Evolutionary conservation across 2,797 vertebrate species (phyloP).

Genomic region (Pelodytes ibericus): DNA sequence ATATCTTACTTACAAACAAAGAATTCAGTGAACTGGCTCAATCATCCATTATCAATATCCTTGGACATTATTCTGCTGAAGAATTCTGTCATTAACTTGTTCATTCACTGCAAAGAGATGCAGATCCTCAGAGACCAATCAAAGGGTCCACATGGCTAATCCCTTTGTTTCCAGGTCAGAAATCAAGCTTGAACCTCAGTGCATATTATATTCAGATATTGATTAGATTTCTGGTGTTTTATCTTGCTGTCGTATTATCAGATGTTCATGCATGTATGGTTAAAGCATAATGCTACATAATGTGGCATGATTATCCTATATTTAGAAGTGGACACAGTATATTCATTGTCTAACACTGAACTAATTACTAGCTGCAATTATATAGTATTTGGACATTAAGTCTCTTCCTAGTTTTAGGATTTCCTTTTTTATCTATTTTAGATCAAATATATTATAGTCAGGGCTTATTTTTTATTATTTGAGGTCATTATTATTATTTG

Average conservation of each 20-base stretch:
- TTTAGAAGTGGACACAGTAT: too few species aligned
- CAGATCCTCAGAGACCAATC: conserved; percentile 20
- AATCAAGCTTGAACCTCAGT: conserved; percentile 10
- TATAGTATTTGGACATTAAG: too few species aligned
- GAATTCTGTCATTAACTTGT: conserved; percentile 21
- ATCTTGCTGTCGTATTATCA: conserved; percentile 3
- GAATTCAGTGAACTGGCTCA: background rate
- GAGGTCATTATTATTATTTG: too few species aligned
- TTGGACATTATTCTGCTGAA: conserved; percentile 27
- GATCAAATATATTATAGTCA: too few species aligned
- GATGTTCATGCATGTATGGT: background rate
- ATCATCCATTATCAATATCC: conserved; percentile 35
- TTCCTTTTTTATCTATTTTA: too few species aligned
- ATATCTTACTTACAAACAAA: conserved; percentile 3
- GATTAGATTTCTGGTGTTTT: conserved; percentile 7
- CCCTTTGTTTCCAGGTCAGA: conserved; percentile 33
- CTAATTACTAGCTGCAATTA: too few species aligned
- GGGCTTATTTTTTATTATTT: too few species aligned
- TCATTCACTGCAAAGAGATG: conserved; percentile 17
- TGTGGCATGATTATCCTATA: background rate
- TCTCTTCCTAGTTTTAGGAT: too few species aligned
- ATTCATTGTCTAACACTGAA: too few species aligned
- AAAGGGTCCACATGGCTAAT: conserved; percentile 24
- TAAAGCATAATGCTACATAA: too few species aligned
- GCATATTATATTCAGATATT: conserved; percentile 11